Evolutionary conservation across 2,113 vertebrate genomes (phyloP), one percentile per base, ranked within the genome.

Genomic region (Trogon melanurus): DNA sequence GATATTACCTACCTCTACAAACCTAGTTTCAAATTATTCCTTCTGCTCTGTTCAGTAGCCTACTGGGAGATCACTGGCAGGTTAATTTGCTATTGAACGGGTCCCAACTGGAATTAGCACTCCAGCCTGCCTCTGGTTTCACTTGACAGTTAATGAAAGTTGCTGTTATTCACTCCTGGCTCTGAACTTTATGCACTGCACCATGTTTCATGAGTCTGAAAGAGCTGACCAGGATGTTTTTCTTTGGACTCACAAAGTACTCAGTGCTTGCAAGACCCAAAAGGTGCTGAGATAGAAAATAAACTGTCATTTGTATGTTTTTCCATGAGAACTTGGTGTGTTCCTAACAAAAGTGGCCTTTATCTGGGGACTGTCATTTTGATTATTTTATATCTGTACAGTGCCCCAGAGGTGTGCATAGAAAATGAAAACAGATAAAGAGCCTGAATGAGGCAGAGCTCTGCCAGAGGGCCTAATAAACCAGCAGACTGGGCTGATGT

Each of bases 21-120:
- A 93, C 88, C 79, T 84, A 71, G 90, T 95, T 96, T 94, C 95
- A 90, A 95, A 96, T 96, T 93, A 96, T 93, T 90, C 93, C 93
- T 95, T 60, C 88, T 80, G 85, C 93, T 88, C 79, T 12, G 47
- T 32, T 95, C 95, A 88, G 89, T 32, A 80, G 96, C 91, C 94
- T 85, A 74, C 79, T 75, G 93, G 96, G 95, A 96, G 95, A 95
- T 93, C 88, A 47, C 92, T 96, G 95, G 90, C 95, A 97, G 95
- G 96, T 96, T 96, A 97, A 96, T 97, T 96, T 97, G 92, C 93
- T 97, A 74, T 96, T 94, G 95, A 97, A 92, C 92, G 27, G 95
- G 92, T 86, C 95, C 95, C 95, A 94, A 61, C 90, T 92, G 95
- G 93, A 95, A 94, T 95, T 93, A 94, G 57, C 81, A 78, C 92